These are phyloP conservation scores for Cyclophora punctaria DNA, from an alignment of 2,888 invertebrate species.

Conservation along the genomic window DNA sequence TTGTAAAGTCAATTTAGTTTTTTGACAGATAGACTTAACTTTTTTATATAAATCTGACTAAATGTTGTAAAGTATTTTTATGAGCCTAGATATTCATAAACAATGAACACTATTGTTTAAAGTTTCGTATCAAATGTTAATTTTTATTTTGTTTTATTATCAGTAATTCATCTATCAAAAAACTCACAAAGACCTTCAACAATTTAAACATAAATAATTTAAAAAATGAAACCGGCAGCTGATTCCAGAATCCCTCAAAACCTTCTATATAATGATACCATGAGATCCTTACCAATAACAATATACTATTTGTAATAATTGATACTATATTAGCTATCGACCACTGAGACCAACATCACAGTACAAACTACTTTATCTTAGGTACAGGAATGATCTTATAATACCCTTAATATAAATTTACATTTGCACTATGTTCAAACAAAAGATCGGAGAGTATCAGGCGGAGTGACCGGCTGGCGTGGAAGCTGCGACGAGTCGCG, in stretches of 20 bases:
- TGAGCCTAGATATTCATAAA: background rate
- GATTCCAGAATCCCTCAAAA: constrained; percentile 64
- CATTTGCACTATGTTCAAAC: constrained; percentile 61
- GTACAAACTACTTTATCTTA: constrained; percentile 71
- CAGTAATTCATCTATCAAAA: no score
- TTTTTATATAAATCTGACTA: no score
- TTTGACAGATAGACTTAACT: no score
- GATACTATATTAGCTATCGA: constrained; percentile 70
- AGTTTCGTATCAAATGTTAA: constrained; percentile 24
- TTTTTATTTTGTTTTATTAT: no score
- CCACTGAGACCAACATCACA: constrained; percentile 73
- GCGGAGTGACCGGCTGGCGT: constrained; percentile 42
- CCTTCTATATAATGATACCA: constrained; percentile 56
- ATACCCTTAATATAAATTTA: constrained; percentile 51
- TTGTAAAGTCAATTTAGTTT: constrained; percentile 7
- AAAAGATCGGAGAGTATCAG: constrained; percentile 40
- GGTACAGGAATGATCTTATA: constrained; percentile 72
- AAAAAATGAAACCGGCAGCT: constrained; percentile 51
- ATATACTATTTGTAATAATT: constrained; percentile 69
- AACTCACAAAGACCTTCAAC: no score
- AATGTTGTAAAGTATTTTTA: no score
- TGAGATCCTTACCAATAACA: constrained; percentile 75
- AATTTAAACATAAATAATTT: constrained; percentile 27
- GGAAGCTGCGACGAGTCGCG: constrained; percentile 8
- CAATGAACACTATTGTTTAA: constrained; percentile 7